Base-by-base conservation (phyloP, 2,888 invertebrate species). In the Polydrusus tereticollis region DNA sequence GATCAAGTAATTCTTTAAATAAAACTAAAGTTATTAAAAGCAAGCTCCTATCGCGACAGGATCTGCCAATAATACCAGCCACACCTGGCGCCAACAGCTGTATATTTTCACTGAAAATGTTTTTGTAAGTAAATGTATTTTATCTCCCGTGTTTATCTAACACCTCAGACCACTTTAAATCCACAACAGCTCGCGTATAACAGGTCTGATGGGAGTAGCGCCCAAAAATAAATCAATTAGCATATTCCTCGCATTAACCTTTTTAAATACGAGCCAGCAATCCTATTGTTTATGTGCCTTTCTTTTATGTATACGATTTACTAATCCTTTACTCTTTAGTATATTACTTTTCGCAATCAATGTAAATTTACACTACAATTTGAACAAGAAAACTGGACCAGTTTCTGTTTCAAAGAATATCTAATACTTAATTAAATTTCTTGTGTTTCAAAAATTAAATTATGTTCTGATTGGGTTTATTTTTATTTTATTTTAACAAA, bases 11-110 rank as follows among this genome's bases (percentile, higher is more conserved):
- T 69, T 69, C 68, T 59, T 52, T 63, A 64, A 72, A 69, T 64
- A 64, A 69, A 72, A 72, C 36, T 52, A 58, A 26, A 66, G 69
- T 69, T 72, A 72, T 72, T 72, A 72, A 72, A 68, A 72, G 72
- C 72, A 41, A 64, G 69, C 29, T 58, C 69, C 33, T 72, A 72
- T 72, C 72, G 69, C 16, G 68, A 52, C 72, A 59, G 69, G 72
- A 72, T 72, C 72, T 72, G 72, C 72, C 68, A 72, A 69, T 72
- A 72, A 74, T 72, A 66, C 65, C 41, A 45, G 58, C 45, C 72
- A 64, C 81, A 81, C 80, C 81, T 81, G 81, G 81, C 77, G 76
- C 72, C 67, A 73, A 78, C 81, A 81, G 79, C 80, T 81, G 80
- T 78, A 73, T 73, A 77, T 76, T 78, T 76, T 79, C 78, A 75